Evolutionary conservation across 1,140 invertebrate species (phyloP), one percentile per base, ranked within the genome.

Genomic region (Drosophila ficusphila): DNA sequence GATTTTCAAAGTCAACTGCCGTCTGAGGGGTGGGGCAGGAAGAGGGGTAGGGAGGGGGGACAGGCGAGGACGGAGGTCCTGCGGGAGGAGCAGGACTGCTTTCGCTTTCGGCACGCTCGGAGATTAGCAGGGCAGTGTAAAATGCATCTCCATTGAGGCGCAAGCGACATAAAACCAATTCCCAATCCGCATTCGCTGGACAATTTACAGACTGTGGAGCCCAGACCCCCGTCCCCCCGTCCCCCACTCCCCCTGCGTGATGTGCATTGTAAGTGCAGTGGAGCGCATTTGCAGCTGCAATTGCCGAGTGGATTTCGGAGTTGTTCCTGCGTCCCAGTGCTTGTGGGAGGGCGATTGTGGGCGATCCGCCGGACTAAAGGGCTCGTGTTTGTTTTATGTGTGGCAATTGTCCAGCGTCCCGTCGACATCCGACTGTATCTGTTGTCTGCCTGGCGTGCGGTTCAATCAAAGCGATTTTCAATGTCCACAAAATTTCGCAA

Each of bases 391-490:
- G 82, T 86, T 86, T 85, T 85, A 85, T 85, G 76, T 85, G 81
- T 61, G 81, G 72, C 81, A 62, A 85, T 86, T 85, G 81, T 85
- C 83, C 76, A 81, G 81, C 27, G 65, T 29, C 69, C 69, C 57
- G 31, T 46, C 68, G 57, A 73, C 69, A 62, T 18, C 36, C 36
- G 41, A 53, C 33, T 38, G 54, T 81, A 67, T 65, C 38, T 79
- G 76, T 71, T 76, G 81, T 86, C 72, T 67, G 54, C 74, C 56
- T 56, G 46, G 70, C 70, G 82, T 88, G 82, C 82, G 82, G 82
- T 88, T 88, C 82, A 88, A 88, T 88, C 82, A 88, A 88, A 88
- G 82, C 82, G 82, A 88, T 88, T 88, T 88, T 72, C 82, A 89
- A 88, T 88, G 82, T 88, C 82, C 82, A 82, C 82, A 88, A 88